Percentiles rank a stretch among this genome's conserved stretches.
These are phyloP conservation scores for Hemibagrus wyckioides DNA, from an alignment of 2,113 vertebrate species.

Conservation along the genomic window DNA sequence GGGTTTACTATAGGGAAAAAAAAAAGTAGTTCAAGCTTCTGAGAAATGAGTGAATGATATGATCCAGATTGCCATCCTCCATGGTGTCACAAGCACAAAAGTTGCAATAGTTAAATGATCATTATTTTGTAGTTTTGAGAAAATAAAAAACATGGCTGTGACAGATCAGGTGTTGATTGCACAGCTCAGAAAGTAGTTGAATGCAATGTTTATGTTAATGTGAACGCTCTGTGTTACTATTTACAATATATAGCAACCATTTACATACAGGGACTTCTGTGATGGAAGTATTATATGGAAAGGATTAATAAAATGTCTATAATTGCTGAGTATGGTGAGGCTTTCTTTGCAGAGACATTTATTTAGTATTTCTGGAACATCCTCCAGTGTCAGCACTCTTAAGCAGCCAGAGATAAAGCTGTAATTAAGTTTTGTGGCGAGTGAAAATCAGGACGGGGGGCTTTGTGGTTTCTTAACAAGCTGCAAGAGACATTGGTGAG, in stretches of 20 bases:
- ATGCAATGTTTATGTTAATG: no score
- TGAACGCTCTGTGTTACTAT: no score
- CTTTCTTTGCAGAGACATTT: neutral
- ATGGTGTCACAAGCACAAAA: neutral
- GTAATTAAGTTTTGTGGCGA: neutral
- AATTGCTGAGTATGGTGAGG: neutral
- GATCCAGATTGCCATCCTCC: neutral
- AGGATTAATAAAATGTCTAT: neutral
- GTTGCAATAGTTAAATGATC: neutral
- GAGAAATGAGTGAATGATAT: neutral
- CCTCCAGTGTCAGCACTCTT: no score
- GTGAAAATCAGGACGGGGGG: neutral
- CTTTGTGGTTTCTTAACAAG: neutral
- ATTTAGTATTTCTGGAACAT: neutral
- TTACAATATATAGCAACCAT: no score
- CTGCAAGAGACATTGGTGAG: neutral
- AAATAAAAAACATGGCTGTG: no score
- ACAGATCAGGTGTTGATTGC: no score
- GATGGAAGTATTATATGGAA: no score
- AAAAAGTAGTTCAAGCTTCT: neutral
- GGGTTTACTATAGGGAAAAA: neutral
- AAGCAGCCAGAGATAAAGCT: neutral
- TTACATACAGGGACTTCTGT: no score
- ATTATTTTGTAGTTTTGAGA: neutral
- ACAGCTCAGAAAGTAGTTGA: no score